These are phyloP conservation scores for Myiothlypis coronata DNA, from an alignment of 2,797 vertebrate genomes.

Conservation along the genomic window DNA sequence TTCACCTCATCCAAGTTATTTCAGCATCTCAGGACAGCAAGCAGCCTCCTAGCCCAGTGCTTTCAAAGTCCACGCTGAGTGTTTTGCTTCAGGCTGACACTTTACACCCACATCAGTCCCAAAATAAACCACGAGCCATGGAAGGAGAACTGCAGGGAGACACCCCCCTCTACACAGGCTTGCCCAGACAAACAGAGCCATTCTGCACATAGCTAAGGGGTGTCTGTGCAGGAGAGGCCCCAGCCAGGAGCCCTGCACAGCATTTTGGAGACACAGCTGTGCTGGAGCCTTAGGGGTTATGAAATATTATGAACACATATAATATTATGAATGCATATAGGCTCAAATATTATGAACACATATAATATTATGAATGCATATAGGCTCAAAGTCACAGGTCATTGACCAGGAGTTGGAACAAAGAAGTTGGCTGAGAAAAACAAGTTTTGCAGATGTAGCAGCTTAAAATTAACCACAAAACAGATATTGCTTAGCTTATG, in stretches of 20 bases:
- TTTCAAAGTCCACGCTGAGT: not conserved
- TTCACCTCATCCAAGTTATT: not conserved
- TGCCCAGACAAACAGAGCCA: not conserved
- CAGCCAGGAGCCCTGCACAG: not conserved
- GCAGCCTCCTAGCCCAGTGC: not conserved
- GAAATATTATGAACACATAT: too few species aligned
- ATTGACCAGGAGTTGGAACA: too few species aligned
- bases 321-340: too few species aligned
- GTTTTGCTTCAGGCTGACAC: not conserved
- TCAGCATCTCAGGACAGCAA: not conserved
- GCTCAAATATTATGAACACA: too few species aligned
- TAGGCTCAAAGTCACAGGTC: too few species aligned
- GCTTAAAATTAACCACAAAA: too few species aligned
- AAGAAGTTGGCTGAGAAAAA: too few species aligned
- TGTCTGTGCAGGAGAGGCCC: rapidly evolving
- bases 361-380: too few species aligned
- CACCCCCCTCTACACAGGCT: not conserved
- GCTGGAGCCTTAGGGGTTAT: too few species aligned
- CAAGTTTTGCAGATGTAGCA: too few species aligned
- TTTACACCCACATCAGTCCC: not conserved
- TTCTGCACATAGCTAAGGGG: not conserved
- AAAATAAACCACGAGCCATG: not conserved
- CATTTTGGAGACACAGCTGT: not conserved
- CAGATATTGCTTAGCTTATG: too few species aligned
- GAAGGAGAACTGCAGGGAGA: not conserved